Base-by-base conservation (phyloP, 2,888 invertebrate species). In the Thelaira solivaga region DNA sequence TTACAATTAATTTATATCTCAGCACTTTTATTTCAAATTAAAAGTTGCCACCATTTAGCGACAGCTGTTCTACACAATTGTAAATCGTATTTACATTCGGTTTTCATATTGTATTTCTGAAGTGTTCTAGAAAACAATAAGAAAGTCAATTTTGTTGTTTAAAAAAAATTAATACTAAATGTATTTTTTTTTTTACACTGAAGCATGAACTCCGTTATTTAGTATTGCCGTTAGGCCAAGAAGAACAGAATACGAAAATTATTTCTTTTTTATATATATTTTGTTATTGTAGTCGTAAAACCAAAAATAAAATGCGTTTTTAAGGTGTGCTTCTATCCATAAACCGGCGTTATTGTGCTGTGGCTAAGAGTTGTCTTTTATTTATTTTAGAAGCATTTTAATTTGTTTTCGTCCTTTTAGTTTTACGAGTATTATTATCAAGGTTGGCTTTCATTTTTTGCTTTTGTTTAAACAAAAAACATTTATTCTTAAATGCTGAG, bases 291-390 rank as follows among this genome's bases (percentile, higher is more conserved):
- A 36, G 7, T 22, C 10, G 16, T 18, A 29, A 39, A 22, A 51
- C 4, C 18, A 61, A 31, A 36, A 36, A 6, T 31, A 18, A 22
- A 29, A 18, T 55, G 20, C 18, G 20, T 16, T 57, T 53, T 34
- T 5, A 13, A 61, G 29, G 51, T 59, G 34, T 49, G 2, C 59
- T 67, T 61, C 61, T 43, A 36, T 8, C 43, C 16, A 62, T 57
- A 74, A 62, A 68, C 10, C 61, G 13, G 8, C 24, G 47, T 31
- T 53, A 45, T 45, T 24, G 43, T 45, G 10, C 20, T 53, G 13
- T 1, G 45, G 73, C 24, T 13, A 49, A 45, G 29, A 43, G 22
- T 20, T 2, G 31, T 29, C 29, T 47, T 24, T 26, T 36, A 11
- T 1, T 34, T 53, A 13, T 31, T 18, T 51, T 18, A 36, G n/a